Percentiles rank a stretch among this genome's conserved stretches.
These are phyloP conservation scores for Tuta absoluta DNA, from an alignment of 2,888 invertebrate genomes.

Conservation along the genomic window DNA sequence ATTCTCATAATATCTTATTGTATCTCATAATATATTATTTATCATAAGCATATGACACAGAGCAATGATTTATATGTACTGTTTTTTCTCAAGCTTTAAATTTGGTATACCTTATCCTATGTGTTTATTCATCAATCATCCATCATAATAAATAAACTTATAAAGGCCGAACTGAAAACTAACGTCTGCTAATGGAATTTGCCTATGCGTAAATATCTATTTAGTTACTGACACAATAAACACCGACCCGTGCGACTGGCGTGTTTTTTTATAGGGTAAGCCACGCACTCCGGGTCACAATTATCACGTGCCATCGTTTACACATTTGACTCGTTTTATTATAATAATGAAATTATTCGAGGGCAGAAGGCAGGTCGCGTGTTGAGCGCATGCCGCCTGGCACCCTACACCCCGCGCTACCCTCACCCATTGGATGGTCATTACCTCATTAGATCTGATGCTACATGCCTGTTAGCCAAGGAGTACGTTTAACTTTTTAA, in stretches of 20 bases:
- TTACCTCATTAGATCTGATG: constrained; percentile 75
- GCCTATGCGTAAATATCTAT: no score
- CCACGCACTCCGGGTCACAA: constrained; percentile 44
- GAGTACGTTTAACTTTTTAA: constrained; percentile 72
- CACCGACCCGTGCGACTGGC: neutral
- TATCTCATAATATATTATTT: no score
- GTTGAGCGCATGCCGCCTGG: constrained; percentile 47
- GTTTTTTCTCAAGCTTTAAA: no score
- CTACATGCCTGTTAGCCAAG: constrained; percentile 2
- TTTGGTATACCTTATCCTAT: no score
- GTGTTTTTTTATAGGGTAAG: constrained; percentile 13
- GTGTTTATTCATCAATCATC: no score
- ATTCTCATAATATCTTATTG: no score
- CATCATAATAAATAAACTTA: no score
- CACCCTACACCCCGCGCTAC: constrained; percentile 44
- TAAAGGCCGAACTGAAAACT: no score
- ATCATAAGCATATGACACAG: no score
- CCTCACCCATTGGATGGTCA: constrained; percentile 54
- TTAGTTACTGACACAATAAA: neutral
- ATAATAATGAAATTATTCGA: constrained; percentile 76
- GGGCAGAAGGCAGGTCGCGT: constrained; percentile 60
- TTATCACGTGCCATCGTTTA: constrained; percentile 71
- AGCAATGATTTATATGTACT: no score
- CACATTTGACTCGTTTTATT: constrained; percentile 76
- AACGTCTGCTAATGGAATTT: no score